phyloP scores from a whole-genome alignment of 2,797 vertebrate genomes.

The Rhinichthys osculus region DNA sequence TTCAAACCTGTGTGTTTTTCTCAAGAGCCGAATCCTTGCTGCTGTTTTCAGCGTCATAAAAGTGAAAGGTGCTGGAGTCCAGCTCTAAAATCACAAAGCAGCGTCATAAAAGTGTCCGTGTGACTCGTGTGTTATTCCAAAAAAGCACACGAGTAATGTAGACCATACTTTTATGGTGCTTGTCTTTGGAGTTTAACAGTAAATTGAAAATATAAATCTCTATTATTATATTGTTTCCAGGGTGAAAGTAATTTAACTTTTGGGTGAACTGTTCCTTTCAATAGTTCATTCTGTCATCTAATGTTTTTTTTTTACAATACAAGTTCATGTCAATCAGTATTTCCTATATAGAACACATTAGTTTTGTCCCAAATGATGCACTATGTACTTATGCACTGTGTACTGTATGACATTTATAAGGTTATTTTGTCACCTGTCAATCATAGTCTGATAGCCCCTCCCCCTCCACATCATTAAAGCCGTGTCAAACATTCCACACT shows the following conservation, averaged over 20 bases:
- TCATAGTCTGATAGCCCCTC: background rate
- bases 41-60: background rate
- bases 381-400: background rate
- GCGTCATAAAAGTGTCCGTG: background rate
- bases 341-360: background rate
- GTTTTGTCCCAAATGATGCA: background rate
- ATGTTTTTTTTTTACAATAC: background rate
- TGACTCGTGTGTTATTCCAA: background rate
- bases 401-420: background rate
- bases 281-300: background rate
- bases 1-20: background rate
- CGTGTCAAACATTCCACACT: background rate
- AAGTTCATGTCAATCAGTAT: slow-evolving; percentile 30
- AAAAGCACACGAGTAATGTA: background rate
- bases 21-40: background rate
- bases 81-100: background rate
- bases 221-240: background rate
- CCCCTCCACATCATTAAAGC: background rate
- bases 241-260: background rate
- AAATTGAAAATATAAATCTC: background rate
- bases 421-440: background rate
- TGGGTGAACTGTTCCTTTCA: background rate
- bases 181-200: background rate
- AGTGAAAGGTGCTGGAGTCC: background rate
- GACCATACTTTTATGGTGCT: background rate